These are phyloP conservation scores for Dynastes grantii DNA, from an alignment of 2,888 invertebrate genomes.

Conservation along the genomic window DNA sequence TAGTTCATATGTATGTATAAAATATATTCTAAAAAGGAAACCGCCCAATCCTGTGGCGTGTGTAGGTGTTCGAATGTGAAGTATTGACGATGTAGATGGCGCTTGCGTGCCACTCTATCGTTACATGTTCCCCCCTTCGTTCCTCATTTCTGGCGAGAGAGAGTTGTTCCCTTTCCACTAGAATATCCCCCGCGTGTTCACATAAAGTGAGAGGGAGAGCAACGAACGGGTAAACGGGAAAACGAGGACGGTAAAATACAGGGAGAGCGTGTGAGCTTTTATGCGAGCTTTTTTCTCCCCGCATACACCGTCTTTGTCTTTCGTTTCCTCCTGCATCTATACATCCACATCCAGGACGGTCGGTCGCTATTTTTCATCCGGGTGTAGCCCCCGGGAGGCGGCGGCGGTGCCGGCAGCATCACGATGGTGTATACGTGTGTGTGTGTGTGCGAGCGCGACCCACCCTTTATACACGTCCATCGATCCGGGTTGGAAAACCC, in stretches of 20 bases:
- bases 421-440: conserved; percentile 33
- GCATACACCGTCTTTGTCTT: conserved; percentile 46
- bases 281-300: conserved; percentile 65
- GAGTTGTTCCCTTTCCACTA: conserved; percentile 38
- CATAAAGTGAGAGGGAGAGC: conserved; percentile 62
- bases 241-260: conserved; percentile 59
- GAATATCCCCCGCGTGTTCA: conserved; percentile 60
- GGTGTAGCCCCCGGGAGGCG: conserved; percentile 66
- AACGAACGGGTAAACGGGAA: conserved; percentile 54
- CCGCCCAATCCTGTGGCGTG: conserved; percentile 66
- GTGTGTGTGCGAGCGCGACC: conserved; percentile 51
- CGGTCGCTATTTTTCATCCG: conserved; percentile 68
- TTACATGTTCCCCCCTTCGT: conserved; percentile 51
- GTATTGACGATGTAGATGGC: conserved; percentile 68
- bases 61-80: conserved; percentile 70
- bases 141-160: conserved; percentile 46
- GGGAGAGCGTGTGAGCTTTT: conserved; percentile 67
- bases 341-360: conserved; percentile 65
- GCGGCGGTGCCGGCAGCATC: conserved; percentile 47
- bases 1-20: conserved; percentile 30
- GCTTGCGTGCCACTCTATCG: conserved; percentile 65
- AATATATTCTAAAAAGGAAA: conserved; percentile 54
- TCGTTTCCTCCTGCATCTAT: conserved; percentile 53
- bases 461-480: conserved; percentile 60
- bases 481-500: conserved; percentile 48